Percentiles rank a stretch among this genome's conserved stretches.
Evolutionary conservation across 2,888 invertebrate species (phyloP).

Genomic region (Agrenia bidenticulata): DNA sequence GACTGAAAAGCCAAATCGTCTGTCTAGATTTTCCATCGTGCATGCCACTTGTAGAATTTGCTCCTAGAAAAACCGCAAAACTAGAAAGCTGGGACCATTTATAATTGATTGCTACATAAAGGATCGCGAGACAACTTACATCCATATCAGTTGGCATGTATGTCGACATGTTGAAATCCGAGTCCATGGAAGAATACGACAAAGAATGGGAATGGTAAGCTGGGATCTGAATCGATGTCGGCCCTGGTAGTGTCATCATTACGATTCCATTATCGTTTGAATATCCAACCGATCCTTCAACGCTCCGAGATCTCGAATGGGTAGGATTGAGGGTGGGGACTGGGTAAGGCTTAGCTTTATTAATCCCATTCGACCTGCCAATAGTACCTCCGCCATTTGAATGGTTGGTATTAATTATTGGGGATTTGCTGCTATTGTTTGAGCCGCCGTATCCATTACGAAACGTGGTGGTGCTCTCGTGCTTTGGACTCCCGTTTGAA

Average conservation of each 20-base stretch:
- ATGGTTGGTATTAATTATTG: background rate
- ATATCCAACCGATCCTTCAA: conserved; percentile 31
- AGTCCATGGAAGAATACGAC: conserved; percentile 43
- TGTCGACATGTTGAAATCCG: conserved; percentile 31
- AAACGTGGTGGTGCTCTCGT: background rate
- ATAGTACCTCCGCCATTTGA: background rate
- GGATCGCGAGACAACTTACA: conserved; percentile 36
- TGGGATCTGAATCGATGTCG: conserved; percentile 18
- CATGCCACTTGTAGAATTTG: conserved; percentile 52
- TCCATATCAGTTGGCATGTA: conserved; percentile 38
- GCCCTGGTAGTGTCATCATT: conserved; percentile 22
- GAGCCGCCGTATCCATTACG: conserved; percentile 4
- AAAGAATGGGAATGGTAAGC: conserved; percentile 37
- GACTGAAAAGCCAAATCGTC: conserved; percentile 58
- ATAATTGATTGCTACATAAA: too few relatives aligned
- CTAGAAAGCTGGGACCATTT: too few relatives aligned
- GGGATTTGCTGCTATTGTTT: background rate
- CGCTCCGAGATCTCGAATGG: conserved; percentile 34
- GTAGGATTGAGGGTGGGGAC: conserved; percentile 25
- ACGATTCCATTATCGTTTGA: conserved; percentile 11
- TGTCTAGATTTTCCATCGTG: conserved; percentile 54
- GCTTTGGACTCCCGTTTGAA: conserved; percentile 17
- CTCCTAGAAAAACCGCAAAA: conserved; percentile 28
- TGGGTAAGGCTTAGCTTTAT: conserved; percentile 40
- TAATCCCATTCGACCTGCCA: conserved; percentile 10